Conservation (phyloP, 64 coral and sea anemone species). For the Stylophora pistillata region DNA sequence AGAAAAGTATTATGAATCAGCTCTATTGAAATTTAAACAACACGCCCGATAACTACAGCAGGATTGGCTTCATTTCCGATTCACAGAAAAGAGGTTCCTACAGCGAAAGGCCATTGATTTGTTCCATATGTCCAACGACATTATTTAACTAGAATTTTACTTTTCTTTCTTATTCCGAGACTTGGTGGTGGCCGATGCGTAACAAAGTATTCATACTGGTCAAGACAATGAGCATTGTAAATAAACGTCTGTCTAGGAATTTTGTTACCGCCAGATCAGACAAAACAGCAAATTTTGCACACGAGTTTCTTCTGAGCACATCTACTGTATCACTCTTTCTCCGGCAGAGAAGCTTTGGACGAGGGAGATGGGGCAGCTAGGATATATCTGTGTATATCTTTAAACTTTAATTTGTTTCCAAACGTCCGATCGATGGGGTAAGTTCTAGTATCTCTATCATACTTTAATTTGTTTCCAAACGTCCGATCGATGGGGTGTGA, state of each 20-base stretch:
- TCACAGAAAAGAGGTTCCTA: neutral
- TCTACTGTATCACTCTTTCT: too few relatives aligned
- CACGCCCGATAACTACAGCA: neutral
- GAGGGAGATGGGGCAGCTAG: neutral
- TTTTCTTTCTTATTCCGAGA: neutral
- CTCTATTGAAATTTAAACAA: neutral
- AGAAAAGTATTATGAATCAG: neutral
- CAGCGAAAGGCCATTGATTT: neutral
- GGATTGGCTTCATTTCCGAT: neutral
- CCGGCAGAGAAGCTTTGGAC: too few relatives aligned
- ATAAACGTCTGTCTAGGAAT: too few relatives aligned
- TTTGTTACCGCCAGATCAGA: too few relatives aligned
- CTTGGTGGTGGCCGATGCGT: neutral
- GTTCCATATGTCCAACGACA: neutral
- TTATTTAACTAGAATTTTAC: neutral
- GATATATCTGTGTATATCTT: neutral
- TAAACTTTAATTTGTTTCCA: neutral
- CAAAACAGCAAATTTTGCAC: too few relatives aligned
- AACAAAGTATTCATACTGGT: neutral
- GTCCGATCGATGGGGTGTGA: neutral
- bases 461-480: neutral
- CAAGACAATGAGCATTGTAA: too few relatives aligned
- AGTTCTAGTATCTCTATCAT: neutral
- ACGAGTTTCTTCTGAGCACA: too few relatives aligned
- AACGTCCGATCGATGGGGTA: neutral